Base-by-base conservation (phyloP, 2,888 invertebrate species). In the Octodonta nipae region DNA sequence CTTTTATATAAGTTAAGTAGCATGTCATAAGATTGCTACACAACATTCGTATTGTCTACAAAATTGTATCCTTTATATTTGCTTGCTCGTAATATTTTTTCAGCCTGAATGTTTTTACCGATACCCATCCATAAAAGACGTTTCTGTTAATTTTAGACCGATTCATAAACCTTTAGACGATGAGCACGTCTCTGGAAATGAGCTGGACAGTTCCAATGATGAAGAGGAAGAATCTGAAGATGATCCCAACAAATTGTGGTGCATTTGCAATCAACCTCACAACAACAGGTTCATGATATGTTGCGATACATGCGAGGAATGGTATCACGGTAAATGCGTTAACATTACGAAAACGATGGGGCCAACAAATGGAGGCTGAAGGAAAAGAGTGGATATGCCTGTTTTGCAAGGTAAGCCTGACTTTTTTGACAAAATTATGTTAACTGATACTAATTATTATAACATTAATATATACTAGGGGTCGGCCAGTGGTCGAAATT, bases 271-370 rank as follows among this genome's bases (percentile, higher is more conserved):
- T 47, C 86, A 88, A 55, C 93, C 93, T 1, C 91, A 92, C 58
- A 88, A 91, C 52, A 89, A 92, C 61, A 70, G 91, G 32, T 93
- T 95, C 57, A 95, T 95, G 93, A 93, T 93, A 50, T 89, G 89
- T 59, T 95, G 95, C 60, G 93, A 95, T 60, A 73, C 75, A 8
- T 95, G 93, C 58, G 86, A 89, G 56, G 91, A 93, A 56, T 95
- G 93, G 93, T 95, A 88, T 58, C 93, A 95, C 57, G 93, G 93
- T n/a, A 86, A 84, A 54, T 95, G 93, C 64, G 92, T 95, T 8
- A 86, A 85, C 48, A 83, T 95, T 26, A 88, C 88, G 12, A 81
- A 87, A 66, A 75, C 80, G 1, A 83, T 86, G 80, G 88, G 87
- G 33, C n/a, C 76, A 84, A 50, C 82, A 86, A 62, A 89, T 93